Percentiles rank a stretch among this genome's conserved stretches.
These are phyloP conservation scores for Passer domesticus DNA, from an alignment of 2,113 vertebrate genomes.

Conservation along the genomic window DNA sequence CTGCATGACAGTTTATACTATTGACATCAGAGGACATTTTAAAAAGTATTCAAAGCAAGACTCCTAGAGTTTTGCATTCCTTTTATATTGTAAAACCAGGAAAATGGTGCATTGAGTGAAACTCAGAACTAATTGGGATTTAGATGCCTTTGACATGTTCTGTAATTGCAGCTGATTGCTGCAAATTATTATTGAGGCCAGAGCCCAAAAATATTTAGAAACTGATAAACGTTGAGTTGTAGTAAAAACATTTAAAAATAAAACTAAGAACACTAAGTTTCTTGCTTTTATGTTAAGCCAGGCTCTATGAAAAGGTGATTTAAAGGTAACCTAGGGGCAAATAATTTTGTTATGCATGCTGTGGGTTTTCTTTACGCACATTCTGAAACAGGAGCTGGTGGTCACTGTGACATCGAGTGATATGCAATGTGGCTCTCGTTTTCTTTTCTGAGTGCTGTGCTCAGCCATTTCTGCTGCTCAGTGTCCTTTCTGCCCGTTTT, in stretches of 20 bases:
- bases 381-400: not conserved
- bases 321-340: not conserved
- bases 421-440: accelerated
- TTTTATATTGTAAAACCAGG: not conserved
- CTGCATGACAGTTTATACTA: accelerated
- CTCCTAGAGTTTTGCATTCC: not conserved
- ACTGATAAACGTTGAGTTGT: not conserved
- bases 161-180: not conserved
- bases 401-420: accelerated
- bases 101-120: not conserved
- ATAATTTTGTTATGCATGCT: not conserved
- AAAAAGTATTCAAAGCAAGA: not conserved
- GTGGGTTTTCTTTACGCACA: accelerated
- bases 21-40: not conserved
- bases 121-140: not conserved
- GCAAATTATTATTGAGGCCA: not conserved
- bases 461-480: not conserved
- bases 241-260: not conserved
- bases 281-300: not conserved
- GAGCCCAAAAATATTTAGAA: not conserved
- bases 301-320: not conserved
- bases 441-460: not conserved
- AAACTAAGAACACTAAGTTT: not conserved
- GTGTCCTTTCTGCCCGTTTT: not conserved
- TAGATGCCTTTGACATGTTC: not conserved